Evolutionary conservation across 2,888 invertebrate species (phyloP).

Genomic region (Polyommatus iphigenia): DNA sequence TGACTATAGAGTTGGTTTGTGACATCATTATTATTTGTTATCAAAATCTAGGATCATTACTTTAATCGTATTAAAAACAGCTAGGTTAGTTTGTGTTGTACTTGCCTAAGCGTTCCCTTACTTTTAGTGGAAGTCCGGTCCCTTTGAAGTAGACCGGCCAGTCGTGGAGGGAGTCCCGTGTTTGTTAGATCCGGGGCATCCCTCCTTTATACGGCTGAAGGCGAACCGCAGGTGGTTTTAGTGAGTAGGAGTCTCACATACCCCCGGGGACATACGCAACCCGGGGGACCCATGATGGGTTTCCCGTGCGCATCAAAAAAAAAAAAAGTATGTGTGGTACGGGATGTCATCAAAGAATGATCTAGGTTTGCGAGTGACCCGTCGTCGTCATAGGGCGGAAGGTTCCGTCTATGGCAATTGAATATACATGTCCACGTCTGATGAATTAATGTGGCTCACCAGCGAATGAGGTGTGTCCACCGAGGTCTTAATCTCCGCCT

Average conservation of each 20-base stretch:
- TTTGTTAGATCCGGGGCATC: too few relatives aligned
- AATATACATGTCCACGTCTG: constrained; percentile 42
- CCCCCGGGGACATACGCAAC: too few relatives aligned
- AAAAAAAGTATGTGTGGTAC: neutral
- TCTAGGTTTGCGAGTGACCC: constrained; percentile 20
- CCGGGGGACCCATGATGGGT: too few relatives aligned
- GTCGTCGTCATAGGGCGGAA: constrained; percentile 32
- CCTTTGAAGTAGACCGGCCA: too few relatives aligned
- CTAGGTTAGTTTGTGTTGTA: neutral
- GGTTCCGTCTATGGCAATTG: constrained; percentile 35
- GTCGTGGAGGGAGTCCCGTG: too few relatives aligned
- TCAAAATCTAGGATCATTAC: neutral
- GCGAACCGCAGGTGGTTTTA: too few relatives aligned
- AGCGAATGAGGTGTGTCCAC: constrained; percentile 47
- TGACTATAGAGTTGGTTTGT: neutral
- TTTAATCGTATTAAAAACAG: neutral
- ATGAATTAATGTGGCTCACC: constrained; percentile 42
- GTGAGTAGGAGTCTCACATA: too few relatives aligned
- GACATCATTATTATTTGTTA: neutral
- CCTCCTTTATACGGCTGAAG: too few relatives aligned
- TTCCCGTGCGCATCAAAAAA: too few relatives aligned
- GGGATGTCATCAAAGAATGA: neutral
- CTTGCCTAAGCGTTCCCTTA: too few relatives aligned
- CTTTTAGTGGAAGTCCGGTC: too few relatives aligned
- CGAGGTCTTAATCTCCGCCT: constrained; percentile 46